phyloP scores from a whole-genome alignment of 1,140 invertebrate species.

The Cherax quadricarinatus region DNA sequence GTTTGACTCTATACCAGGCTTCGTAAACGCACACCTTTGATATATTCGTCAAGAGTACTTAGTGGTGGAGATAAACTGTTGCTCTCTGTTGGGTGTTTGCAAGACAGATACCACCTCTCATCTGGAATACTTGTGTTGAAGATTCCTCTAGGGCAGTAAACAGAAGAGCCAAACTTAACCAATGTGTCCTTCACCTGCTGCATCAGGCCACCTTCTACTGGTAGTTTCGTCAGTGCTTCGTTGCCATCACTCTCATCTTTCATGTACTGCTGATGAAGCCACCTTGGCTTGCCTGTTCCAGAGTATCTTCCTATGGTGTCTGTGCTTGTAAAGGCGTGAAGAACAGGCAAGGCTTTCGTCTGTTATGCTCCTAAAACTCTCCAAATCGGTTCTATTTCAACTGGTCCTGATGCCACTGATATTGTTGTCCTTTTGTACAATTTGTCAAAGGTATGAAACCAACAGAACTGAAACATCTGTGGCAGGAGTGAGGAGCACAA shows the following conservation, averaged over 20 bases:
- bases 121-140: constrained; percentile 26
- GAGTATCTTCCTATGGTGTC: constrained; percentile 12
- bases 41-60: neutral
- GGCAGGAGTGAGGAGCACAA: constrained; percentile 1
- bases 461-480: constrained; percentile 19
- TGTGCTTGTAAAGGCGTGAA: constrained; percentile 12
- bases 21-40: constrained; percentile 11
- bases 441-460: too few relatives aligned
- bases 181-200: constrained; percentile 12
- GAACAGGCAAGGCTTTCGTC: neutral
- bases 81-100: constrained; percentile 10
- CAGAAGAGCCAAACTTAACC: neutral
- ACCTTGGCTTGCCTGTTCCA: constrained; percentile 10
- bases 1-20: constrained; percentile 21
- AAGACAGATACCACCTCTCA: constrained; percentile 23
- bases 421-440: constrained; percentile 9
- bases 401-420: neutral
- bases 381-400: neutral
- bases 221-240: constrained; percentile 1
- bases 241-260: constrained; percentile 7
- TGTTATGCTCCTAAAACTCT: neutral
- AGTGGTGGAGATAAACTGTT: neutral
- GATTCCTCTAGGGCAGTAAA: constrained; percentile 11
- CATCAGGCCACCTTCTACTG: neutral
- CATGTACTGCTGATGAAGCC: constrained; percentile 11